Percentiles rank a stretch among this genome's conserved stretches.
phyloP scores from a whole-genome alignment of 2,888 invertebrate species.

The Nipponacmea schrenckii region DNA sequence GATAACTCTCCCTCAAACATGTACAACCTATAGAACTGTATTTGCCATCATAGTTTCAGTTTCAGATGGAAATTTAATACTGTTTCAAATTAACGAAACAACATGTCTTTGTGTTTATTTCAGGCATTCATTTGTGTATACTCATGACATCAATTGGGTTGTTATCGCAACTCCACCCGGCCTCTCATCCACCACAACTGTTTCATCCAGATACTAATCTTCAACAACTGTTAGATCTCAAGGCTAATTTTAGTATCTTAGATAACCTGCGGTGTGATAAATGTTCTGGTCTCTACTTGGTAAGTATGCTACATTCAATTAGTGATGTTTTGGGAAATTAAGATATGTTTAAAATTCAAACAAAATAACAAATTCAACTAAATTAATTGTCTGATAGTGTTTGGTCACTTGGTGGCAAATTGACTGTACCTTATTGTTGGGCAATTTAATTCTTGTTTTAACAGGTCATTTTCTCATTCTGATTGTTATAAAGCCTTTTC shows the following conservation, averaged over 20 bases:
- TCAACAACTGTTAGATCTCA: constrained; percentile 57
- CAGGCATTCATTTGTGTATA: constrained; percentile 47
- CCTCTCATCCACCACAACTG: constrained; percentile 60
- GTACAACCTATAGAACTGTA: neutral
- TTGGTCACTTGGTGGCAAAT: no score
- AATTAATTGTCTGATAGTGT: neutral
- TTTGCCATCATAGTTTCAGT: neutral
- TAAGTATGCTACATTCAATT: constrained; percentile 22
- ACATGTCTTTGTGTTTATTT: constrained; percentile 12
- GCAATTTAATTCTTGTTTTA: neutral
- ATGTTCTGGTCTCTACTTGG: constrained; percentile 58
- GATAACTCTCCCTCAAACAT: neutral
- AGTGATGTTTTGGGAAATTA: neutral
- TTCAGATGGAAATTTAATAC: no score
- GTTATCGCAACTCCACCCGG: constrained; percentile 50
- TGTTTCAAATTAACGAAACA: constrained; percentile 12
- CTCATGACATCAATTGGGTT: constrained; percentile 49
- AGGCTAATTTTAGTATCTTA: constrained; percentile 56
- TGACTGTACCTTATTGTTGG: no score
- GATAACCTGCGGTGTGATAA: constrained; percentile 53
- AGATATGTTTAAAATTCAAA: neutral
- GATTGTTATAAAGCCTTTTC: neutral
- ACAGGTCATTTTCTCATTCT: neutral
- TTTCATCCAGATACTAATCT: constrained; percentile 59
- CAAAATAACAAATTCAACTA: neutral